phyloP scores from a whole-genome alignment of 2,888 invertebrate genomes.

The Cinara cedri region DNA sequence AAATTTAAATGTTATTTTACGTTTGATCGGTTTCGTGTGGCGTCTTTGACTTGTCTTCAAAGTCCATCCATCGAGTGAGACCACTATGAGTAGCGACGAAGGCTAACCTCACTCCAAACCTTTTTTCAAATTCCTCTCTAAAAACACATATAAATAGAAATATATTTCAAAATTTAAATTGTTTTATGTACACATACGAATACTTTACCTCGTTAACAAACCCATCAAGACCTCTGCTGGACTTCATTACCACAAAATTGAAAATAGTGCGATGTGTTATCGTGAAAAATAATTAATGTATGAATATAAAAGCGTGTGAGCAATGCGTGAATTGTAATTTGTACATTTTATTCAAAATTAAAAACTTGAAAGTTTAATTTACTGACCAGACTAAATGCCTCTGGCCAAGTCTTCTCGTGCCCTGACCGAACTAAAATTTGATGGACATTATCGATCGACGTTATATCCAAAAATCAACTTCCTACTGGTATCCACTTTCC shows the following conservation, averaged over 20 bases:
- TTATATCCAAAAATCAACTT: no score
- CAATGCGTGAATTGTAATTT: slow-evolving; percentile 33
- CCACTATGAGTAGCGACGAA: slow-evolving; percentile 92
- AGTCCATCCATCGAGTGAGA: slow-evolving; percentile 84
- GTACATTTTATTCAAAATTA: slow-evolving; percentile 21
- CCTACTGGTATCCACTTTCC: no score
- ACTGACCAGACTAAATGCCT: no score
- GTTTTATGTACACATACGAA: not conserved
- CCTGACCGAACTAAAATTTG: no score
- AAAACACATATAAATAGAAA: slow-evolving; percentile 44
- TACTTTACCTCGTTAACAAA: slow-evolving; percentile 89
- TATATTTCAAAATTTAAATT: not conserved
- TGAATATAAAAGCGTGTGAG: slow-evolving; percentile 29
- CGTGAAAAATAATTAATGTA: slow-evolving; percentile 59
- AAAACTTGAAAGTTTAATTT: no score
- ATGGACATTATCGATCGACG: no score
- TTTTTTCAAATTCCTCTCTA: slow-evolving; percentile 81
- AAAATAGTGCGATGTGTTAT: slow-evolving; percentile 45
- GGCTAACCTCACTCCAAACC: slow-evolving; percentile 82
- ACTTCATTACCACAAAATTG: slow-evolving; percentile 65
- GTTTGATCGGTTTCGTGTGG: not conserved
- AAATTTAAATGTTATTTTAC: not conserved
- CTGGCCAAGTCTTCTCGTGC: no score
- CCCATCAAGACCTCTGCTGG: slow-evolving; percentile 93
- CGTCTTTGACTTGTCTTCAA: slow-evolving; percentile 61